phyloP scores from a whole-genome alignment of 2,113 vertebrate genomes.

The Geococcyx californianus region DNA sequence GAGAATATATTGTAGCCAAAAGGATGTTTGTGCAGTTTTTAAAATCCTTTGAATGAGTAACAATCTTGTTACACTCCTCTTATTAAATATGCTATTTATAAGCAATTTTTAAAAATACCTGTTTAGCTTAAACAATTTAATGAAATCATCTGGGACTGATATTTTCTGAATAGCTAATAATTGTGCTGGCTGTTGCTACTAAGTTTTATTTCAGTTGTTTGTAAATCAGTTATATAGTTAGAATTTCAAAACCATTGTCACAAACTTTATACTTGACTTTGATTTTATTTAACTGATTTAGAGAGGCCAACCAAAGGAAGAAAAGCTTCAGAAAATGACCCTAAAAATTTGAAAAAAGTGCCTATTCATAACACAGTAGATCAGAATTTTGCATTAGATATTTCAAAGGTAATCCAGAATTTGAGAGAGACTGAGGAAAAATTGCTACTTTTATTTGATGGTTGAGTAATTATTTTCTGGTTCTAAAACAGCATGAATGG shows the following conservation, averaged over 20 bases:
- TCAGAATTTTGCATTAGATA: background rate
- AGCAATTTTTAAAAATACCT: background rate
- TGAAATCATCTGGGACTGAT: background rate
- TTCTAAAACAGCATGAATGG: background rate
- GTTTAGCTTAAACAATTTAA: background rate
- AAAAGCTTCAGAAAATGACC: background rate
- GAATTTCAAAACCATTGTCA: background rate
- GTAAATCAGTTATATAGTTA: background rate
- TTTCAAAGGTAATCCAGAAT: background rate
- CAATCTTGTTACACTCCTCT: background rate
- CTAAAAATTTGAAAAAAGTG: background rate
- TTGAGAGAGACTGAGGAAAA: background rate
- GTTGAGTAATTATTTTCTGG: background rate
- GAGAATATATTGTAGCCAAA: background rate
- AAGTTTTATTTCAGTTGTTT: background rate
- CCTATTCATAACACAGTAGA: background rate
- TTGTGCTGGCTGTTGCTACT: background rate
- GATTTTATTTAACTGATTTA: background rate
- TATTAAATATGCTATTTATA: background rate
- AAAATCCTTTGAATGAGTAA: background rate
- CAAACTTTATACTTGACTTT: background rate
- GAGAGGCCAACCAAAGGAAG: background rate
- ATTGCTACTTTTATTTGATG: background rate
- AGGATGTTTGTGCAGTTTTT: background rate
- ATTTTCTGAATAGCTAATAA: background rate